Evolutionary conservation across 2,888 invertebrate genomes (phyloP).

Genomic region (Eupithecia subfuscata): DNA sequence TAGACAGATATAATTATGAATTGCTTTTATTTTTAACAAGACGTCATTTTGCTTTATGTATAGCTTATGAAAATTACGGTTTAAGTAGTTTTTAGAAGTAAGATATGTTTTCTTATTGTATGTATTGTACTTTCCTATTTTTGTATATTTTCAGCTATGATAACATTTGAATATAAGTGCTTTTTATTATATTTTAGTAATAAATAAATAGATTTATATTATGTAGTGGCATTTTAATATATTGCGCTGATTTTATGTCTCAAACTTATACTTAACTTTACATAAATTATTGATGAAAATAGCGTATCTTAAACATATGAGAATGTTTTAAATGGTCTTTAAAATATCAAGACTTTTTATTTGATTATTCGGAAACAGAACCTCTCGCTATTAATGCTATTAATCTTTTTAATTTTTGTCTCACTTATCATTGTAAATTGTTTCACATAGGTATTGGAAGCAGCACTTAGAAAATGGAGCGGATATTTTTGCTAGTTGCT

Average conservation of each 20-base stretch:
- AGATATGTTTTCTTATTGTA: neutral
- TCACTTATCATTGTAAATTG: slow-evolving; percentile 19
- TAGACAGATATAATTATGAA: neutral
- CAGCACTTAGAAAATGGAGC: slow-evolving; percentile 18
- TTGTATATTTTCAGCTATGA: neutral
- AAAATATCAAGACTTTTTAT: neutral
- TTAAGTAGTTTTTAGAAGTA: neutral
- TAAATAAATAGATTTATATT: neutral
- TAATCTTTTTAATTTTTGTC: neutral
- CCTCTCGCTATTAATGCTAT: neutral
- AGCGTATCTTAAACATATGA: neutral
- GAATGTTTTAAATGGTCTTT: neutral
- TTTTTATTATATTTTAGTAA: neutral
- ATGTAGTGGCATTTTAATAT: neutral
- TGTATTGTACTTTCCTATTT: neutral
- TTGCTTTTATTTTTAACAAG: neutral
- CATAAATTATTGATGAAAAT: neutral
- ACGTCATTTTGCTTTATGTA: neutral
- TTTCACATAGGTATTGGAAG: slow-evolving; percentile 31
- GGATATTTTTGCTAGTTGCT: slow-evolving; percentile 29
- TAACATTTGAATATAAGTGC: neutral
- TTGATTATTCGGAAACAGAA: neutral
- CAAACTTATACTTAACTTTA: neutral
- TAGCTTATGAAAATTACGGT: neutral
- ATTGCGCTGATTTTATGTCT: neutral